phyloP scores from a whole-genome alignment of 2,888 invertebrate species.

The Abrostola triplasia region DNA sequence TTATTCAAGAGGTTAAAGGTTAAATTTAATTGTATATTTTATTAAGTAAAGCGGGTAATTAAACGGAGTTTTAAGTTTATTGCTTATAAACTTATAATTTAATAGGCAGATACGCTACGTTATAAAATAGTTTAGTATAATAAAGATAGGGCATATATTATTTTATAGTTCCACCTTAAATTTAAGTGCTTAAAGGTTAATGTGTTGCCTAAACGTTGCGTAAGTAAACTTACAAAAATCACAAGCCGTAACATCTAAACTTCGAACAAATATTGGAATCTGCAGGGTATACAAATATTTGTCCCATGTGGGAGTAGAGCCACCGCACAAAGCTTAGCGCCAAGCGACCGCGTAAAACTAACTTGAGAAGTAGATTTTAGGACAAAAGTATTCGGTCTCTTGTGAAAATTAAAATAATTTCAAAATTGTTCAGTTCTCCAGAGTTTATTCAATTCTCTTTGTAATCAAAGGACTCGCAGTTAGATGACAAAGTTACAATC shows the following conservation, averaged over 20 bases:
- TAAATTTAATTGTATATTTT: too few species aligned
- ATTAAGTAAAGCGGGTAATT: too few species aligned
- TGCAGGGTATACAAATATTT: background rate
- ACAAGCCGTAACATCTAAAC: background rate
- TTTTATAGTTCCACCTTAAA: too few species aligned
- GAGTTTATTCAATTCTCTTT: constrained; percentile 39
- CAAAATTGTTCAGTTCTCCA: constrained; percentile 17
- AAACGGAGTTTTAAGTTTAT: too few species aligned
- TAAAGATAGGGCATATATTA: too few species aligned
- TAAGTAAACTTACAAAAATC: background rate
- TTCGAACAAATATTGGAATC: background rate
- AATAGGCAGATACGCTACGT: too few species aligned
- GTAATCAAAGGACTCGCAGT: constrained; percentile 33
- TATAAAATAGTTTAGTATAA: too few species aligned
- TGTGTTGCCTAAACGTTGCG: too few species aligned
- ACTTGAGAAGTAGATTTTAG: constrained; percentile 1
- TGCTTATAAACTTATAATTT: too few species aligned
- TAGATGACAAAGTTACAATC: constrained; percentile 36
- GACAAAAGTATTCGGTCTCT: constrained; percentile 15
- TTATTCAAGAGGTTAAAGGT: too few species aligned
- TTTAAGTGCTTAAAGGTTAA: too few species aligned
- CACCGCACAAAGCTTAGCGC: background rate
- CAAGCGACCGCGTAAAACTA: constrained; percentile 6
- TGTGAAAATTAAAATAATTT: constrained; percentile 30
- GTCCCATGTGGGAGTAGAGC: background rate